These are phyloP conservation scores for Hydropsyche tenuis DNA, from an alignment of 1,140 invertebrate genomes.

Conservation along the genomic window DNA sequence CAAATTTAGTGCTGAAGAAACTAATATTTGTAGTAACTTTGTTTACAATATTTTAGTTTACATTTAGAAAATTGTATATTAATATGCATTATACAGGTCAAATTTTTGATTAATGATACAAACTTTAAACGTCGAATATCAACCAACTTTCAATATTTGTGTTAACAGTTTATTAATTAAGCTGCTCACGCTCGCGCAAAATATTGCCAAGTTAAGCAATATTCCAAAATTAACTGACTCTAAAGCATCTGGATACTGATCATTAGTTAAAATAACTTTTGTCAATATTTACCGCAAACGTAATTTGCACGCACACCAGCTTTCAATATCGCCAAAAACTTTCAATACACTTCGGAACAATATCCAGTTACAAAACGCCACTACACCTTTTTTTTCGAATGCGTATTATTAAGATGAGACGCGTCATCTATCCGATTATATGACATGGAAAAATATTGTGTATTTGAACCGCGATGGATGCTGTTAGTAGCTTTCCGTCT, in stretches of 20 bases:
- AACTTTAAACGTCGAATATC: background rate
- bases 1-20: no score
- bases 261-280: slow-evolving; percentile 2
- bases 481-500: slow-evolving; percentile 36
- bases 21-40: no score
- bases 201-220: slow-evolving; percentile 11
- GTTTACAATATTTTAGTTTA: no score
- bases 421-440: background rate
- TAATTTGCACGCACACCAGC: background rate
- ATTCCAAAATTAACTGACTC: slow-evolving; percentile 12
- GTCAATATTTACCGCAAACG: slow-evolving; percentile 7
- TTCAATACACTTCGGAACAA: no score
- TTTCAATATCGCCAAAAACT: no score
- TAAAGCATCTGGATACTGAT: background rate
- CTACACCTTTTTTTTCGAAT: no score
- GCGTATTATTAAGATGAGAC: background rate
- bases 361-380: no score
- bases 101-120: background rate
- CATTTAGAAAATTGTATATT: no score
- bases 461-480: slow-evolving; percentile 32
- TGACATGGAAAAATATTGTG: slow-evolving; percentile 32
- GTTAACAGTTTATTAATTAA: background rate
- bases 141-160: slow-evolving; percentile 1
- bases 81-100: no score
- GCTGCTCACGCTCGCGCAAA: slow-evolving; percentile 8